Conservation (phyloP, 2,888 invertebrate genomes). For the Furcula furcula region DNA sequence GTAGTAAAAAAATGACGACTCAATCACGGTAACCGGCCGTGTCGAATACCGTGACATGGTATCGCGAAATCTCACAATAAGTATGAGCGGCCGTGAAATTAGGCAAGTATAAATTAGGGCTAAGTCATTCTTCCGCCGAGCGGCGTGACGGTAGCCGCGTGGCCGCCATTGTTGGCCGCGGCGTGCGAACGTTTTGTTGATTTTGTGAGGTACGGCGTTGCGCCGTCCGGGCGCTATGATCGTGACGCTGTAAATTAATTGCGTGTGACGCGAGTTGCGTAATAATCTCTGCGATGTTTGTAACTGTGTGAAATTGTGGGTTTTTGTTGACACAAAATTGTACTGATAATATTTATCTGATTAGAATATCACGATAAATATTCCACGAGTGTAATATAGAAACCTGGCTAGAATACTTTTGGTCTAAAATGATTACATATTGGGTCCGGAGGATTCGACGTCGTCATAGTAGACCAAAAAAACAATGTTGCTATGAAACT, state of each 20-base stretch:
- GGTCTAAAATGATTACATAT: no score
- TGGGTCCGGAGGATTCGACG: no score
- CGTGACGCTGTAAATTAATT: conserved; percentile 56
- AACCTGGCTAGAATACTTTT: no score
- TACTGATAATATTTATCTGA: no score
- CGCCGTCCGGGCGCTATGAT: conserved; percentile 40
- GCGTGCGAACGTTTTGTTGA: conserved; percentile 71
- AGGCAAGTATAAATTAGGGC: conserved; percentile 70
- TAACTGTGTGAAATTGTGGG: conserved; percentile 14
- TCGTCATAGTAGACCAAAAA: no score
- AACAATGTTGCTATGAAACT: no score
- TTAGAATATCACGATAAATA: no score
- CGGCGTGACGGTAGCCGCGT: conserved; percentile 69
- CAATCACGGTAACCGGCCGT: conserved; percentile 67
- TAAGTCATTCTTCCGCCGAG: conserved; percentile 53
- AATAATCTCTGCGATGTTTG: conserved; percentile 20
- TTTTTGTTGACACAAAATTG: background rate
- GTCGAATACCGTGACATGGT: conserved; percentile 71
- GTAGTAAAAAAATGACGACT: conserved; percentile 53
- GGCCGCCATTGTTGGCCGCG: conserved; percentile 57
- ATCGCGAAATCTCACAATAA: conserved; percentile 71
- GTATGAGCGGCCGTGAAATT: conserved; percentile 75
- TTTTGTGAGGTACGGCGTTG: conserved; percentile 55
- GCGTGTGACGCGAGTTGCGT: conserved; percentile 41
- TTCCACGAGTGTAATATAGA: no score